Base-by-base conservation (phyloP, 1,140 invertebrate species). In the Drosophila repleta region DNA sequence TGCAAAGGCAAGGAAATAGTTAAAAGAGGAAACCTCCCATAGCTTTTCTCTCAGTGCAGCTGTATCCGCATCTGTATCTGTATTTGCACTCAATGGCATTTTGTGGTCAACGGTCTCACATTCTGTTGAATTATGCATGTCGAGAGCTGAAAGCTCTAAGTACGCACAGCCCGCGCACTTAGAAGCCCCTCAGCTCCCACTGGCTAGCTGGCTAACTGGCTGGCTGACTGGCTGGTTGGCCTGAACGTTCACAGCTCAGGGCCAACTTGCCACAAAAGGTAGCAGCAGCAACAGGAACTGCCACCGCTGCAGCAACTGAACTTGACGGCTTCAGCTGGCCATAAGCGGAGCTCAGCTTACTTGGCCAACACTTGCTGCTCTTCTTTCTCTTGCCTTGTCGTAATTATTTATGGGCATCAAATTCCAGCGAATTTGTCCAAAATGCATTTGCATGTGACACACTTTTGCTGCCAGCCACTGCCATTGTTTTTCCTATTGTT, bases 391-490 rank as follows among this genome's bases (percentile, higher is more conserved):
- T 26, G 8, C 26, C 49, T 46, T 56, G 39, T 15, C 2, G 39
- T 43, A 43, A 17, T 43, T 43, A 75, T 82, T 83, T 84, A 84
- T 79, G 80, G 80, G 78, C 78, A 85, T 87, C 83, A 76, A 82
- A 87, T 85, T 82, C 78, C 78, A 72, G 60, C 46, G 56, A 65
- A 62, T 61, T 80, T 43, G 21, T 69, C 26, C 7, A 46, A 58
- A 58, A 57, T 85, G 77, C 78, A 85, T 87, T 85, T 87, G 82
- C 82, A 85, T 87, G 70, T 85, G 82, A 85, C 82, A 85, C 82
- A 85, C 82, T 82, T 85, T 87, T 41, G n/a, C 43, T 43, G 53
- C 15, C 52, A 46, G 39, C 57, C 61, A 68, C 52, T 53, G 39
- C 57, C 61, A 68, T 76, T 84, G 68, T 81, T 51, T 57, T 64